phyloP scores from a whole-genome alignment of 2,797 vertebrate species.

The Microctenopoma steveboyesi region DNA sequence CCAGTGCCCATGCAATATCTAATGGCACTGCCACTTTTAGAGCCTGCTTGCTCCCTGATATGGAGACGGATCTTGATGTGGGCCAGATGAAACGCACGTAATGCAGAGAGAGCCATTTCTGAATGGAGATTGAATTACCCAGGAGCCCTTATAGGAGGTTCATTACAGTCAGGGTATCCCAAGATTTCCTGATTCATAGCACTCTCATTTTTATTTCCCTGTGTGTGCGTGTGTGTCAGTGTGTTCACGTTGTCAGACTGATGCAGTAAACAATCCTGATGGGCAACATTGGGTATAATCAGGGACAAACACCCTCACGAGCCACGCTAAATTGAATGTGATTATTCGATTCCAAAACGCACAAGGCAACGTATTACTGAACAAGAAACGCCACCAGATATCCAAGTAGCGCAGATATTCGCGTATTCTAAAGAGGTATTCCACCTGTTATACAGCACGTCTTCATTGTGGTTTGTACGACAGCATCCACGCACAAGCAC shows the following conservation, averaged over 20 bases:
- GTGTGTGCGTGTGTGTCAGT: constrained; percentile 9
- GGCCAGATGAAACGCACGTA: constrained; percentile 62
- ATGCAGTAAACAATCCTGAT: constrained; percentile 66
- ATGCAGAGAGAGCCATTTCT: constrained; percentile 49
- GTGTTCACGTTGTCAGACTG: constrained; percentile 49
- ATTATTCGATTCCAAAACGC: constrained; percentile 65
- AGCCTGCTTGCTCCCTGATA: constrained; percentile 39
- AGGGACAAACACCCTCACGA: constrained; percentile 54
- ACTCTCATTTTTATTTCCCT: constrained; percentile 3
- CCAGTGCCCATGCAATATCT: constrained; percentile 48
- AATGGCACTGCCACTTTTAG: constrained; percentile 45
- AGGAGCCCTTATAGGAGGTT: constrained; percentile 52
- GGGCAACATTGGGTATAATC: constrained; percentile 60
- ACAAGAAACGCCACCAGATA: constrained; percentile 4
- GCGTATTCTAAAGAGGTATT: neutral
- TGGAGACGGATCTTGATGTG: constrained; percentile 45
- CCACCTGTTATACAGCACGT: neutral
- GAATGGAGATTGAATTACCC: constrained; percentile 73
- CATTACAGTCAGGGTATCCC: constrained; percentile 56
- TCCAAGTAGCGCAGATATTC: neutral
- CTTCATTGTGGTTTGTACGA: neutral
- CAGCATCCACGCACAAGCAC: neutral
- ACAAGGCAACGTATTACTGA: constrained; percentile 47
- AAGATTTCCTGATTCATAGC: constrained; percentile 60
- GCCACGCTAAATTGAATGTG: constrained; percentile 59